Conservation (phyloP, 1,140 invertebrate genomes). For the Rhagoletis zephyria region DNA sequence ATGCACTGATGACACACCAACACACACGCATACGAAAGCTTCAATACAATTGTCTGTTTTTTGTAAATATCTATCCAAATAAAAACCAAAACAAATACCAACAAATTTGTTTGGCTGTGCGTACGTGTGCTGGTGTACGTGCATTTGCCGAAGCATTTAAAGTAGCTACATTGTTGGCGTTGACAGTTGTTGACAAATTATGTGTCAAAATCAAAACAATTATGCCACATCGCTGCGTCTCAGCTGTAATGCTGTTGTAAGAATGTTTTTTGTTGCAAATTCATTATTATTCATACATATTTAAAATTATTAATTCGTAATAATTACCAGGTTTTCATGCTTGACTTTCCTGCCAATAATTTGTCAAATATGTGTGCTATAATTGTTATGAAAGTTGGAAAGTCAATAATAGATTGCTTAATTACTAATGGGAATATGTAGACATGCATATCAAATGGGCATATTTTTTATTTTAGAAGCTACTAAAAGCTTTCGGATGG, state of each 20-base stretch:
- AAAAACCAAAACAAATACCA: not conserved
- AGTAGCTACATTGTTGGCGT: not conserved
- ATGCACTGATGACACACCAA: not conserved
- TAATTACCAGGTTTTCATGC: not conserved
- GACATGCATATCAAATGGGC: no score
- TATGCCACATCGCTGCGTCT: not conserved
- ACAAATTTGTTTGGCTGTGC: not conserved
- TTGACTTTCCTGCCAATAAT: not conserved
- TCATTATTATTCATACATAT: not conserved
- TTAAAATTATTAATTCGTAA: not conserved
- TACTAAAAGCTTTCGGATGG: no score
- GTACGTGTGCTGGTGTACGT: not conserved
- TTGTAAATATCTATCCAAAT: not conserved
- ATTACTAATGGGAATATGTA: no score
- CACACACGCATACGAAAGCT: not conserved
- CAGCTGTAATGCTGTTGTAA: not conserved
- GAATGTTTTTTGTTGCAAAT: not conserved
- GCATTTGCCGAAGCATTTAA: not conserved
- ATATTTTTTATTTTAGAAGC: no score
- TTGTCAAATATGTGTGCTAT: not conserved
- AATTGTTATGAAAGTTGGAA: not conserved
- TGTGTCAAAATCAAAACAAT: not conserved
- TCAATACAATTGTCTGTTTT: no score
- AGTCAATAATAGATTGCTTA: not conserved
- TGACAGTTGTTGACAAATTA: constrained; percentile 25